These are phyloP conservation scores for Hydrocynus forskahlii DNA, from an alignment of 2,797 vertebrate genomes.

Conservation along the genomic window DNA sequence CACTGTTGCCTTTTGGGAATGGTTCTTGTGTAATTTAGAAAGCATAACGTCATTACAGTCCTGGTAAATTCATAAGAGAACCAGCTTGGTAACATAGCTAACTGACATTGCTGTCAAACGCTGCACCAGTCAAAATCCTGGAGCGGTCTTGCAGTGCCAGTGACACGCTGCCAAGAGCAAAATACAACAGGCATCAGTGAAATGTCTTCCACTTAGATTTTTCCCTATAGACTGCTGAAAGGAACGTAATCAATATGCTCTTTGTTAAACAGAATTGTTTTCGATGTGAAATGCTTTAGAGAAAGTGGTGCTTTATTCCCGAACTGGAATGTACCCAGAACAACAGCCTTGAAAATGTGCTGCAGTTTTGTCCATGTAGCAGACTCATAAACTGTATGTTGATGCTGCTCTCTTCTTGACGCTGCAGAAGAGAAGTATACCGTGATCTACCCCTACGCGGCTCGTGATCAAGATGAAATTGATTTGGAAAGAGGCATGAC, in stretches of 20 bases:
- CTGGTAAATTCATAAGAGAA: background rate
- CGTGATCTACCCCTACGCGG: conserved; percentile 91
- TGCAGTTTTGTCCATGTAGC: conserved; percentile 5
- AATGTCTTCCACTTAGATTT: background rate
- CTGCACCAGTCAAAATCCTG: background rate
- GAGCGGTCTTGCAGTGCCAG: background rate
- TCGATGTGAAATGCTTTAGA: background rate
- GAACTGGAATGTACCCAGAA: background rate
- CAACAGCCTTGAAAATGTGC: background rate
- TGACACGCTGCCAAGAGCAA: background rate
- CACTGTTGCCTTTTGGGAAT: background rate
- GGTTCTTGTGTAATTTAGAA: background rate
- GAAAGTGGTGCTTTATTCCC: background rate
- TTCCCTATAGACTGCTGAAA: conserved; percentile 2
- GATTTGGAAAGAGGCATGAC: conserved; percentile 91
- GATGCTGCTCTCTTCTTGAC: conserved; percentile 33
- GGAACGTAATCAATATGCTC: background rate
- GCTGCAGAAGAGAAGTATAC: conserved; percentile 92
- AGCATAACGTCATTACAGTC: background rate
- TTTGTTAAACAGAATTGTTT: background rate
- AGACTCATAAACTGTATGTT: background rate
- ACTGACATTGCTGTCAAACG: background rate
- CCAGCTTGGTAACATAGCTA: background rate
- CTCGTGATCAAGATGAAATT: conserved; percentile 94
- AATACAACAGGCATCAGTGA: background rate